These are phyloP conservation scores for Montipora cactus DNA, from an alignment of 64 coral and sea anemone species.

Conservation along the genomic window DNA sequence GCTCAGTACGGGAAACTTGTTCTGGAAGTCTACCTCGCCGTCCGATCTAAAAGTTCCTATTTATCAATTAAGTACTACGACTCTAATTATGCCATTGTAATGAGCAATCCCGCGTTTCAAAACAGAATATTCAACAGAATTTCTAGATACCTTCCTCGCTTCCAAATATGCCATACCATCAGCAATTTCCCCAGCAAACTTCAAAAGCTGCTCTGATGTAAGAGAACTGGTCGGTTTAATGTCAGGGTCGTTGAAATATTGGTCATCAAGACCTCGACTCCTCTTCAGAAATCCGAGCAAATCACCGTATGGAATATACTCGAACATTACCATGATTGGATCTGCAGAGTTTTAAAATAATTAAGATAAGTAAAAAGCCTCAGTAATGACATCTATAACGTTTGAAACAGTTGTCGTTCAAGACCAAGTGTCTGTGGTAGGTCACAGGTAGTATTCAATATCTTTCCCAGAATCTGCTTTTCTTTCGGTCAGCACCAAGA, in stretches of 20 bases:
- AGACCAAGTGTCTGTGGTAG: no score
- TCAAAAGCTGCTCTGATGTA: constrained; percentile 52
- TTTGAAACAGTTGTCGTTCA: no score
- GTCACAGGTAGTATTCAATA: no score
- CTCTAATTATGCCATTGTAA: no score
- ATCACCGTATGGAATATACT: constrained; percentile 70
- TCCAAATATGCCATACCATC: constrained; percentile 68
- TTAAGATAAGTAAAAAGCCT: background rate
- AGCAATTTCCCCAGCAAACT: constrained; percentile 70
- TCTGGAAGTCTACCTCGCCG: no score
- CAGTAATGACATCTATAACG: background rate
- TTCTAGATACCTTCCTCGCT: constrained; percentile 26
- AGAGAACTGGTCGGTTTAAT: constrained; percentile 48
- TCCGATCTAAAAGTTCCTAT: no score
- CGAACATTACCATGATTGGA: constrained; percentile 65
- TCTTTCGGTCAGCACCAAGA: no score
- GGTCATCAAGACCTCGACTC: constrained; percentile 60
- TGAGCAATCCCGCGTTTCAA: no score
- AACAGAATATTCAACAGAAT: no score
- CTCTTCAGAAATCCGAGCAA: constrained; percentile 68
- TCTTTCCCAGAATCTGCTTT: no score
- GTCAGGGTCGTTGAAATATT: constrained; percentile 66
- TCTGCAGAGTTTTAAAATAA: constrained; percentile 8
- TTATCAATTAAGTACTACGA: background rate
- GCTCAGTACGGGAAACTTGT: no score